Conservation (phyloP, 2,888 invertebrate species). For the Eupithecia abbreviata region DNA sequence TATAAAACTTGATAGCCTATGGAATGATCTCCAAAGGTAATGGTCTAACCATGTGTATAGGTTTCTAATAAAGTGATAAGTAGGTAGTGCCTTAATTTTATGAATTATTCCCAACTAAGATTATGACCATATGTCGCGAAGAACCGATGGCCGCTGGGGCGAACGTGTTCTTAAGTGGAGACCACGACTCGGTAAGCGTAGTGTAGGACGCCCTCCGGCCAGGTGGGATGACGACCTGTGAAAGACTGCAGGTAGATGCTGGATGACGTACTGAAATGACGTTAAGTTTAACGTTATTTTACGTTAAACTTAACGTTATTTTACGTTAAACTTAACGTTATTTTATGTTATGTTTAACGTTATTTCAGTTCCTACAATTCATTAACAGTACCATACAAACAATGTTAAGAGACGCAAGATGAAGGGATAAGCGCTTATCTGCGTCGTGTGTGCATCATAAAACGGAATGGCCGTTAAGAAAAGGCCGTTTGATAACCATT, state of each 20-base stretch:
- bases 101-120: no score
- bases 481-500: slow-evolving; percentile 18
- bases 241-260: no score
- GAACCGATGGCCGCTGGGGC: no score
- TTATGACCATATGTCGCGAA: no score
- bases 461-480: slow-evolving; percentile 27
- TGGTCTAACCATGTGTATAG: slow-evolving; percentile 21
- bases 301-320: slow-evolving; percentile 3
- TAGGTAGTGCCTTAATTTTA: background rate
- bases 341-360: background rate
- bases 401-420: slow-evolving; percentile 5
- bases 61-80: background rate
- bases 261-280: background rate
- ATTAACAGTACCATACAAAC: background rate
- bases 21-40: slow-evolving; percentile 6
- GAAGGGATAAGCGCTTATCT: slow-evolving; percentile 18
- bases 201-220: no score
- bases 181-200: no score
- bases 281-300: slow-evolving; percentile 1
- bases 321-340: slow-evolving; percentile 1
- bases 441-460: slow-evolving; percentile 24
- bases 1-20: slow-evolving; percentile 3
- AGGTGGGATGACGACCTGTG: no score
- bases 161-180: no score
- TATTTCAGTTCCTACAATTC: background rate